phyloP scores from a whole-genome alignment of 53 echinoderm and acorn worm genomes.

The Echinometra lucunter region DNA sequence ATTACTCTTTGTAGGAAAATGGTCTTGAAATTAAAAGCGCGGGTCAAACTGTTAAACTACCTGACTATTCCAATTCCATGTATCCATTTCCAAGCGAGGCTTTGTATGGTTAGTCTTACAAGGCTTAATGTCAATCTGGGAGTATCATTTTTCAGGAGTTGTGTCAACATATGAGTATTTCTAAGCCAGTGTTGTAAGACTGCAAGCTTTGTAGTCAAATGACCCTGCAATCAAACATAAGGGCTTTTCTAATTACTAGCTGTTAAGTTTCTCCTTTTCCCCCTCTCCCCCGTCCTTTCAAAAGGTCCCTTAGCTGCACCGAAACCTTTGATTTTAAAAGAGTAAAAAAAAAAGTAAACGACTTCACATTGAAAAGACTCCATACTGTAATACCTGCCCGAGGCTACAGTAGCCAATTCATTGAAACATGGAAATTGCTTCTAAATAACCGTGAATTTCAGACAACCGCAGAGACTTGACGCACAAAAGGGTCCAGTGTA shows the following conservation, averaged over 20 bases:
- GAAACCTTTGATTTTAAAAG: constrained; percentile 12
- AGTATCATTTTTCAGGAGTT: constrained; percentile 39
- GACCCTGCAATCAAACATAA: constrained; percentile 55
- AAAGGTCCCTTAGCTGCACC: constrained; percentile 30
- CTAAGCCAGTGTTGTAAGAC: constrained; percentile 45
- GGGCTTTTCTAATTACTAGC: constrained; percentile 65
- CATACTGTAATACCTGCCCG: constrained; percentile 46
- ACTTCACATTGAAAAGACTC: constrained; percentile 11
- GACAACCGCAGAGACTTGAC: constrained; percentile 56
- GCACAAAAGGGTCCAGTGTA: constrained; percentile 56
- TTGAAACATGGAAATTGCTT: constrained; percentile 69
- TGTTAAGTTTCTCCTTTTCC: constrained; percentile 38
- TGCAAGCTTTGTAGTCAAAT: constrained; percentile 41
- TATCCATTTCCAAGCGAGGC: constrained; percentile 42
- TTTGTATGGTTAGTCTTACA: constrained; percentile 53
- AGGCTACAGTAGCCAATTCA: constrained; percentile 65
- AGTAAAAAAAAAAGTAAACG: constrained; percentile 16
- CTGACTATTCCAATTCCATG: constrained; percentile 19
- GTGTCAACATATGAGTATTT: constrained; percentile 58
- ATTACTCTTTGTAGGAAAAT: neutral
- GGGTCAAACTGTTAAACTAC: constrained; percentile 44
- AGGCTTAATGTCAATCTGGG: constrained; percentile 53
- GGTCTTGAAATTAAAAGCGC: constrained; percentile 4
- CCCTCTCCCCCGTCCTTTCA: constrained; percentile 3
- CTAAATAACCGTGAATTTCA: constrained; percentile 68